phyloP scores from a whole-genome alignment of 2,797 vertebrate genomes.

The Enteromius argenteus region DNA sequence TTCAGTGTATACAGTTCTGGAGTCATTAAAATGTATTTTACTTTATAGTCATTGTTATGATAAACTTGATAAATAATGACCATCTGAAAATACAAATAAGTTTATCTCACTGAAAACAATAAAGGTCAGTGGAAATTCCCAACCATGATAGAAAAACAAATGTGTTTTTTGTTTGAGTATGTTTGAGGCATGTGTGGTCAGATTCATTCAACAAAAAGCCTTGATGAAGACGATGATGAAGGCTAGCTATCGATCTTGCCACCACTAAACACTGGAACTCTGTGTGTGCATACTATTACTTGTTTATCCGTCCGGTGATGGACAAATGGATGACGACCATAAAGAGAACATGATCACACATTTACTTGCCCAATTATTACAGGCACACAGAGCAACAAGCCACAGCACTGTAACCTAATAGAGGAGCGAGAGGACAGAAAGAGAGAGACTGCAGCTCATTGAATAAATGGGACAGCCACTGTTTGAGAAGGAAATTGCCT shows the following conservation, averaged over 20 bases:
- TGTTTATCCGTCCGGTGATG: slow-evolving; percentile 42
- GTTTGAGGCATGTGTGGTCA: slow-evolving; percentile 4
- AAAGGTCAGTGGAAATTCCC: not conserved
- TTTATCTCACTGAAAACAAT: not conserved
- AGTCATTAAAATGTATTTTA: slow-evolving; percentile 26
- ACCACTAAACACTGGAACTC: slow-evolving; percentile 25
- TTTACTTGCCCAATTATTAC: slow-evolving; percentile 38
- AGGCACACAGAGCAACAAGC: slow-evolving; percentile 30
- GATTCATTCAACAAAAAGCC: slow-evolving; percentile 25
- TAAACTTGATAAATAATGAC: not conserved
- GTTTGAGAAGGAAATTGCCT: slow-evolving; percentile 43
- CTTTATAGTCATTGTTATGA: not conserved
- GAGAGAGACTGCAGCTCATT: slow-evolving; percentile 33
- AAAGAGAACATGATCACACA: slow-evolving; percentile 49
- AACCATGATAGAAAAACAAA: not conserved
- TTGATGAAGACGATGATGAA: slow-evolving; percentile 28
- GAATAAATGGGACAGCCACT: slow-evolving; percentile 46
- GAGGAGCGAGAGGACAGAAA: slow-evolving; percentile 7
- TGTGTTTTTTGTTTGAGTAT: not conserved
- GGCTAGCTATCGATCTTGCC: slow-evolving; percentile 19
- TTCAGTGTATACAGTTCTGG: not conserved
- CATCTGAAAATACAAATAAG: not conserved
- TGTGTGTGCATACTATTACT: slow-evolving; percentile 39
- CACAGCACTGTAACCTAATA: slow-evolving; percentile 45
- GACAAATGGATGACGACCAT: not conserved